These are phyloP conservation scores for Musca vetustissima DNA, from an alignment of 1,140 invertebrate genomes.

Conservation along the genomic window DNA sequence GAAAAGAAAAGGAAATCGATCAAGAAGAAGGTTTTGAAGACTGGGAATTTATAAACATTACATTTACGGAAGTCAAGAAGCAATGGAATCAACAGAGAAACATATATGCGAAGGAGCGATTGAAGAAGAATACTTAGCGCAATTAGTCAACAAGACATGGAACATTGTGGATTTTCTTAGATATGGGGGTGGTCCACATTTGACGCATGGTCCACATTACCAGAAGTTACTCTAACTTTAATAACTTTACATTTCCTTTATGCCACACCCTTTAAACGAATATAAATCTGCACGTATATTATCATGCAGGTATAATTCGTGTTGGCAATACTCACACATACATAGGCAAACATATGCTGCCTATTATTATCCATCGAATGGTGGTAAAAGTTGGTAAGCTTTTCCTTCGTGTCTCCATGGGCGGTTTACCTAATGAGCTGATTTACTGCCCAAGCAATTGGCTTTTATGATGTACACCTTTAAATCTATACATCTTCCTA, in stretches of 20 bases:
- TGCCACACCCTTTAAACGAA: too few species aligned
- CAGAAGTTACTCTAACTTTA: too few species aligned
- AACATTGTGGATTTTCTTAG: constrained; percentile 44
- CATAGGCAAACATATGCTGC: too few species aligned
- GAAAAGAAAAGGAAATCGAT: neutral
- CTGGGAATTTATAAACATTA: neutral
- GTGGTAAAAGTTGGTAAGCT: neutral
- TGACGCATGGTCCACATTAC: too few species aligned
- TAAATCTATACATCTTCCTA: neutral
- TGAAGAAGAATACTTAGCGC: constrained; percentile 41
- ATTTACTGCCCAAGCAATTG: constrained; percentile 44
- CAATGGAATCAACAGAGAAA: constrained; percentile 1
- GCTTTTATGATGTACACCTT: constrained; percentile 11
- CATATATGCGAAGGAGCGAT: constrained; percentile 40
- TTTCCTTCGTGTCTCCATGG: neutral
- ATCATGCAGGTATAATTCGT: too few species aligned
- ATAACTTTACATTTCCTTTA: too few species aligned
- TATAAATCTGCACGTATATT: too few species aligned
- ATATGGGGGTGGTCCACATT: too few species aligned
- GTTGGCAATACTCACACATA: too few species aligned
- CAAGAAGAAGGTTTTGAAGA: constrained; percentile 6
- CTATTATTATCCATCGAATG: too few species aligned
- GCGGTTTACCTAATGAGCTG: constrained; percentile 50
- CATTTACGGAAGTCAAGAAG: neutral
- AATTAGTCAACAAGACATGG: constrained; percentile 43